These are phyloP conservation scores for Lasioglossum marginatum DNA, from an alignment of 2,888 invertebrate genomes.

Conservation along the genomic window DNA sequence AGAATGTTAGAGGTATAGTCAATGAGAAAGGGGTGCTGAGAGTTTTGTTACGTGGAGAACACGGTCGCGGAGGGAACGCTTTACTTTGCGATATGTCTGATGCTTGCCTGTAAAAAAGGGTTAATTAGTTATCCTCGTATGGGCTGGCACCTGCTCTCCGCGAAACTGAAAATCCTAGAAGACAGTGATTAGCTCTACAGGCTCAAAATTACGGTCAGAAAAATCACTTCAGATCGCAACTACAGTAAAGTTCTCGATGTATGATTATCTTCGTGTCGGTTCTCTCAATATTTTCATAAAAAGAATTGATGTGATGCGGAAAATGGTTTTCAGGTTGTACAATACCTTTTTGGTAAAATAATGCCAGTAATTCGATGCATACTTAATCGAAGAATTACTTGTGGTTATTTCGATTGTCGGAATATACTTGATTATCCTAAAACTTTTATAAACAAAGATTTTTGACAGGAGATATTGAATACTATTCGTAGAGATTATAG, in stretches of 20 bases:
- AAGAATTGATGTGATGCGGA: background rate
- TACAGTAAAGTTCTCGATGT: background rate
- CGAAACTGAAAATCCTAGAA: background rate
- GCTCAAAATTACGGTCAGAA: background rate
- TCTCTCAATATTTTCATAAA: background rate
- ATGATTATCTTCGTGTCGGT: background rate
- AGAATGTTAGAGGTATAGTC: background rate
- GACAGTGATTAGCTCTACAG: background rate
- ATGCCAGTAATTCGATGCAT: background rate
- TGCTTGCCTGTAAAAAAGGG: conserved; percentile 48
- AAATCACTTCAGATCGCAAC: background rate
- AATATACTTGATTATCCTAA: background rate
- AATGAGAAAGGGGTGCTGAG: conserved; percentile 1
- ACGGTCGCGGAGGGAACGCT: conserved; percentile 19
- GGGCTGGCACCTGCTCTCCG: background rate
- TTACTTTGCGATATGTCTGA: conserved; percentile 18
- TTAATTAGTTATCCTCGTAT: conserved; percentile 33
- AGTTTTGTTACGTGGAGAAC: background rate
- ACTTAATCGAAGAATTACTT: background rate
- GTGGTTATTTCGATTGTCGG: conserved; percentile 1
- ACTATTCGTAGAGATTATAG: background rate
- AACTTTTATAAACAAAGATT: background rate
- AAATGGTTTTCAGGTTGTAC: background rate
- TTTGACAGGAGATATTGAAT: background rate
- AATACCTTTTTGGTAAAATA: background rate